These are phyloP conservation scores for Xanthorhoe spadicearia DNA, from an alignment of 2,888 invertebrate species.

Conservation along the genomic window DNA sequence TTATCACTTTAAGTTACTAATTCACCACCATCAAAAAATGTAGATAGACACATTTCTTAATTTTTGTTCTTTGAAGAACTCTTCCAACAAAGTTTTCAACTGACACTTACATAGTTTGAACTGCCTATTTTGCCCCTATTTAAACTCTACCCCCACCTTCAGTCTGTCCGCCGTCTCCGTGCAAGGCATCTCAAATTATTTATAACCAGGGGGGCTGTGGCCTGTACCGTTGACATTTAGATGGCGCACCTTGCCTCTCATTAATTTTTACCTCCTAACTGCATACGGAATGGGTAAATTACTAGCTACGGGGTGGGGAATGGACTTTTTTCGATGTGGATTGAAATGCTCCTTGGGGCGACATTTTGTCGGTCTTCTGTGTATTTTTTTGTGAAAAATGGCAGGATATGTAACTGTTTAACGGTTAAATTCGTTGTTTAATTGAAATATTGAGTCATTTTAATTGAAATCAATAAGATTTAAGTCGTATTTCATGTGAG, in stretches of 20 bases:
- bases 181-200: conserved; percentile 40
- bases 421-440: no score
- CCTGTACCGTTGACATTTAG: conserved; percentile 37
- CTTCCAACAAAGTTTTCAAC: no score
- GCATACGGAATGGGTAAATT: conserved; percentile 35
- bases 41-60: no score
- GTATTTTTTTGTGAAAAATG: neutral
- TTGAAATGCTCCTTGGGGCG: conserved; percentile 13
- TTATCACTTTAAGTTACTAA: no score
- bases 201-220: conserved; percentile 29
- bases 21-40: no score
- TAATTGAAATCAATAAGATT: no score
- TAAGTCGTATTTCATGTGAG: no score
- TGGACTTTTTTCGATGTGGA: conserved; percentile 11
- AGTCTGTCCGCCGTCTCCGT: conserved; percentile 26
- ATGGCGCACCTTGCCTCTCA: conserved; percentile 44
- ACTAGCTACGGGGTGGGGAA: conserved; percentile 16
- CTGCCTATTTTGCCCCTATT: neutral
- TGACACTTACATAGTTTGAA: no score
- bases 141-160: neutral
- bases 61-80: no score
- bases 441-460: no score
- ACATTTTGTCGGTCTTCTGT: conserved; percentile 15
- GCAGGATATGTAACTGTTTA: neutral
- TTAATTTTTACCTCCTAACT: conserved; percentile 44